These are phyloP conservation scores for Sipha flava DNA, from an alignment of 1,140 invertebrate species.

Conservation along the genomic window DNA sequence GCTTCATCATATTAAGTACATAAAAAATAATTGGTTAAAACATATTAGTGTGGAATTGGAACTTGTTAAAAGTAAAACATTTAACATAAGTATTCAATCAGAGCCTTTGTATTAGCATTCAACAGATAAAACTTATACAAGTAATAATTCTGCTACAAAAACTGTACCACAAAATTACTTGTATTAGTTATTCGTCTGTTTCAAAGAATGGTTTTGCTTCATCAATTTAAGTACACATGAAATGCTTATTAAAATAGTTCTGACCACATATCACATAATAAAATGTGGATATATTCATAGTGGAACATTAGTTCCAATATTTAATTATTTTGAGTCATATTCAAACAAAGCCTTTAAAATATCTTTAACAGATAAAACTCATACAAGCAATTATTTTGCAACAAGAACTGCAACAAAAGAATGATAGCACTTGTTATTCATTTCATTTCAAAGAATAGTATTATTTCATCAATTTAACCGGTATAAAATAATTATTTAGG, in stretches of 20 bases:
- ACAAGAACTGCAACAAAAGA: conserved; percentile 18
- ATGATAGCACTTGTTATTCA: background rate
- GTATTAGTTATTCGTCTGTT: conserved; percentile 8
- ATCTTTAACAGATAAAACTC: conserved; percentile 17
- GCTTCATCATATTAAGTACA: background rate
- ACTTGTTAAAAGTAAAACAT: too few relatives aligned
- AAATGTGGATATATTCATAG: background rate
- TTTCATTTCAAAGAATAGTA: conserved; percentile 19
- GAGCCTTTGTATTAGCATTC: conserved; percentile 14
- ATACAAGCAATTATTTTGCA: background rate
- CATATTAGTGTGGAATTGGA: too few relatives aligned
- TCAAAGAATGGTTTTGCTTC: conserved; percentile 31
- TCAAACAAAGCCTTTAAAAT: conserved; percentile 6
- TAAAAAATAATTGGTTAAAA: background rate
- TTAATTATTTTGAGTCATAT: background rate
- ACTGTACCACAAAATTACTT: background rate
- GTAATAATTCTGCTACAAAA: background rate
- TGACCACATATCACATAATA: too few relatives aligned
- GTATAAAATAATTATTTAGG: too few relatives aligned
- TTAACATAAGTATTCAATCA: background rate
- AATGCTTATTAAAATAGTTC: too few relatives aligned
- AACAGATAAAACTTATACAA: conserved; percentile 16
- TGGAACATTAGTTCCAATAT: background rate
- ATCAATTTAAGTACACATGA: conserved; percentile 9
- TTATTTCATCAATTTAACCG: conserved; percentile 12